Conservation (phyloP, 2,113 vertebrate genomes). For the Phycodurus eques region DNA sequence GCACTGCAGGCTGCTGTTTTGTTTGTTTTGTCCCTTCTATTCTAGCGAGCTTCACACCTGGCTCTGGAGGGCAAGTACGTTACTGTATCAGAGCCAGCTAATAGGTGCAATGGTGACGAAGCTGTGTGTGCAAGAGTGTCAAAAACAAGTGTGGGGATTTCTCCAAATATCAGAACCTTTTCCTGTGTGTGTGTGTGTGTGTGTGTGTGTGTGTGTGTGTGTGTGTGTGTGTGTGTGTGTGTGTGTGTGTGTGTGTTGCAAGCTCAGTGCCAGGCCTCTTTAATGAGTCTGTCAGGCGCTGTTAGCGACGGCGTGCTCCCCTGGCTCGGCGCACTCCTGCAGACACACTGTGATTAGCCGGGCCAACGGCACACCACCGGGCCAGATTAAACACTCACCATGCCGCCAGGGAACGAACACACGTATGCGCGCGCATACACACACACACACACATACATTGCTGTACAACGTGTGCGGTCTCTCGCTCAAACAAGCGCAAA, state of each 20-base stretch:
- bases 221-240: constrained; percentile 55
- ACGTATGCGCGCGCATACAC: constrained; percentile 49
- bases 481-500: constrained; percentile 13
- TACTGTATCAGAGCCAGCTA: constrained; percentile 63
- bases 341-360: constrained; percentile 58
- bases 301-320: constrained; percentile 72
- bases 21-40: constrained; percentile 46
- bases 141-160: constrained; percentile 52
- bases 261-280: constrained; percentile 74
- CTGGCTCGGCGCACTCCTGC: constrained; percentile 52
- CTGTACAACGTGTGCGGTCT: constrained; percentile 47
- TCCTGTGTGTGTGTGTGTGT: constrained; percentile 21
- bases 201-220: constrained; percentile 10
- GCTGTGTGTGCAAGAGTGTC: constrained; percentile 26
- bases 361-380: constrained; percentile 16
- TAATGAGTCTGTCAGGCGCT: constrained; percentile 76
- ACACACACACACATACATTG: constrained; percentile 26
- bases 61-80: constrained; percentile 57
- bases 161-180: constrained; percentile 58
- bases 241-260: constrained; percentile 37
- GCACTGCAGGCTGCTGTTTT: constrained; percentile 27
- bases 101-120: constrained; percentile 51
- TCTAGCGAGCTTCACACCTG: constrained; percentile 48
- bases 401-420: constrained; percentile 67
- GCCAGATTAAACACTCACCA: constrained; percentile 73